Percentiles rank a stretch among this genome's conserved stretches.
Conservation (phyloP, 1,140 invertebrate genomes). For the Papilio polyxenes region DNA sequence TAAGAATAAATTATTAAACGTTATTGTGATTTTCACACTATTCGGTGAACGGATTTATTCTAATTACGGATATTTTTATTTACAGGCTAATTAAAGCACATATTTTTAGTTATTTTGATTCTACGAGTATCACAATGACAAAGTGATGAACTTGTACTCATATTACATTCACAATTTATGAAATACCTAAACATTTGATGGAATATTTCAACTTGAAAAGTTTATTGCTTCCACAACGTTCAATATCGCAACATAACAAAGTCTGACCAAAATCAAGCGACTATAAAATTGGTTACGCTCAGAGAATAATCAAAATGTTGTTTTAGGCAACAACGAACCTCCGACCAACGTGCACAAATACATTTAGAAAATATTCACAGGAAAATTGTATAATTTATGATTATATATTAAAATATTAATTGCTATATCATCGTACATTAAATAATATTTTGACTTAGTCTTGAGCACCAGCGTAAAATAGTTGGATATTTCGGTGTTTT, state of each 20-base stretch:
- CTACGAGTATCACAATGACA: background rate
- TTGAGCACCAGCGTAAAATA: too few relatives aligned
- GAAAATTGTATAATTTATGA: background rate
- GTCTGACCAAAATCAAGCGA: slow-evolving; percentile 33
- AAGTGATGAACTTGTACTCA: background rate
- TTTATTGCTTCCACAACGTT: slow-evolving; percentile 27
- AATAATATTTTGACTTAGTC: too few relatives aligned
- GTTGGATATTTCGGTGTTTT: too few relatives aligned
- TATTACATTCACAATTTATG: background rate
- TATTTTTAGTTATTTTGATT: background rate
- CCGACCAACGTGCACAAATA: slow-evolving; percentile 30
- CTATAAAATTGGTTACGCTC: slow-evolving; percentile 39
- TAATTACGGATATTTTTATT: too few relatives aligned
- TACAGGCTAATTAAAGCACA: background rate
- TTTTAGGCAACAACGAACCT: slow-evolving; percentile 37
- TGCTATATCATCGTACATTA: background rate
- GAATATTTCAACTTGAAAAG: slow-evolving; percentile 31
- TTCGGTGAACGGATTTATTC: too few relatives aligned
- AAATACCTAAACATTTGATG: background rate
- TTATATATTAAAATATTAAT: background rate
- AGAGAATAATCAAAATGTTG: slow-evolving; percentile 37
- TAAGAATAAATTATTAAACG: too few relatives aligned
- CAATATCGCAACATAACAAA: slow-evolving; percentile 38
- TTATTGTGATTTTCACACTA: too few relatives aligned
- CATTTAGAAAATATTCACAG: slow-evolving; percentile 9